Base-by-base conservation (phyloP, 2,888 invertebrate genomes). In the Calliphora vomitoria region DNA sequence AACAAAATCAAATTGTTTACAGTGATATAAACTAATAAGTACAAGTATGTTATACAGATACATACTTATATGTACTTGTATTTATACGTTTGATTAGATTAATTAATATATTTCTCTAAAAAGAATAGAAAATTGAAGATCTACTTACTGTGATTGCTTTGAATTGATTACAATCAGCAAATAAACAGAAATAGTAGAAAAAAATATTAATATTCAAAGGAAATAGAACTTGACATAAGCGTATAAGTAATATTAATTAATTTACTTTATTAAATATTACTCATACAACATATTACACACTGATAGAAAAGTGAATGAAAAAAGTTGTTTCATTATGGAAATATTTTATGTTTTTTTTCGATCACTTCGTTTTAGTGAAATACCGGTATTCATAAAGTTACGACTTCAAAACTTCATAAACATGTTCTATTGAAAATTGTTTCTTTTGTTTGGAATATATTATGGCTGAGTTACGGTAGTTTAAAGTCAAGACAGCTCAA, bases 71-170 rank as follows among this genome's bases (percentile, higher is more conserved):
- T 81, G 47, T 60, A 76, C 50, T 62, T 53, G 10, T n/a, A 53
- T 81, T 55, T 60, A 76, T 71, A 18, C 69, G 18, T 66, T 78
- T 82, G 50, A 86, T 82, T 72, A 72, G 72, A 66, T 86, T 86
- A 82, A 86, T 86, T 82, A 82, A 82, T 68, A 60, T 41, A 20
- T 62, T 13, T 44, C 0, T 60, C 31, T 79, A 5, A 55, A 72
- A 18, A 18, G 3, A n/a, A 31, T 31, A 55, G 15, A 18, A 11
- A 13, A 31, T 4, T 75, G n/a, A 66, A 74, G 58, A 25, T 66
- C 41, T 55, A 68, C 58, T 82, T 82, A 74, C 74, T 38, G 58
- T 68, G 66, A 74, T 41, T 58, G 55, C 41, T 25, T 69, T 38
- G 35, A 50, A 20, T 31, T 41, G 35, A 58, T 47, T 68, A 6